Evolutionary conservation across 2,113 vertebrate species (phyloP).

Genomic region (Rhynchomys soricoides): DNA sequence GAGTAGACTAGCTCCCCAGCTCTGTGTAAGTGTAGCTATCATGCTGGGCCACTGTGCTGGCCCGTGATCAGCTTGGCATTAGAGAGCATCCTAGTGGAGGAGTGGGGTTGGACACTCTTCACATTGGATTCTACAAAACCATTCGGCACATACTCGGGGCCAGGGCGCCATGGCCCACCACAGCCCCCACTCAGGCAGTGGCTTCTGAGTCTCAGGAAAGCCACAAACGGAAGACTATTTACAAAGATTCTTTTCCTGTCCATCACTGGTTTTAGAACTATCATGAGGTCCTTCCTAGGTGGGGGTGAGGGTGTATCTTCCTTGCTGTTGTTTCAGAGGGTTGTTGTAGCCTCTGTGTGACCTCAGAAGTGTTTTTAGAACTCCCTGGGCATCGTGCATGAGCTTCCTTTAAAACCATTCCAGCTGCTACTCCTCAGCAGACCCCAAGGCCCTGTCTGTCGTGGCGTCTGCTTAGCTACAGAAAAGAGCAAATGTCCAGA

Average conservation of each 20-base stretch:
- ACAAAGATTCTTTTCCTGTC: constrained; percentile 23
- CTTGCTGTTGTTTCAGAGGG: constrained; percentile 37
- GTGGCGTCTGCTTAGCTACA: neutral
- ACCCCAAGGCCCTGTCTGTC: neutral
- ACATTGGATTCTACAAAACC: neutral
- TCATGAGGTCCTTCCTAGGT: constrained; percentile 32
- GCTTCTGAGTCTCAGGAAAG: constrained; percentile 71
- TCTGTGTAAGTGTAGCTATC: neutral
- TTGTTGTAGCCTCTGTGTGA: neutral
- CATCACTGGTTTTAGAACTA: constrained; percentile 46
- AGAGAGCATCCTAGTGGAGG: neutral
- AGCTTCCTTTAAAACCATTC: neutral
- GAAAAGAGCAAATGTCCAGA: constrained; percentile 62
- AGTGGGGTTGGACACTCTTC: neutral
- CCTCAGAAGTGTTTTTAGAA: neutral
- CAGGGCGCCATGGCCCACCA: neutral
- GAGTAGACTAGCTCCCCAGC: neutral
- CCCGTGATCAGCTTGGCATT: neutral
- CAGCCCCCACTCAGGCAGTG: neutral
- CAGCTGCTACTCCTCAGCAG: no score
- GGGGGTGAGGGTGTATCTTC: neutral
- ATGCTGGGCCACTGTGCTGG: neutral
- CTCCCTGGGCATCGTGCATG: neutral
- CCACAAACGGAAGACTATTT: constrained; percentile 30
- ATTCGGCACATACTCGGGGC: neutral